A percentile compares a stretch with the other conserved stretches of the same genome.
Evolutionary conservation across 1,140 invertebrate genomes (phyloP).

Genomic region (Periplaneta americana): DNA sequence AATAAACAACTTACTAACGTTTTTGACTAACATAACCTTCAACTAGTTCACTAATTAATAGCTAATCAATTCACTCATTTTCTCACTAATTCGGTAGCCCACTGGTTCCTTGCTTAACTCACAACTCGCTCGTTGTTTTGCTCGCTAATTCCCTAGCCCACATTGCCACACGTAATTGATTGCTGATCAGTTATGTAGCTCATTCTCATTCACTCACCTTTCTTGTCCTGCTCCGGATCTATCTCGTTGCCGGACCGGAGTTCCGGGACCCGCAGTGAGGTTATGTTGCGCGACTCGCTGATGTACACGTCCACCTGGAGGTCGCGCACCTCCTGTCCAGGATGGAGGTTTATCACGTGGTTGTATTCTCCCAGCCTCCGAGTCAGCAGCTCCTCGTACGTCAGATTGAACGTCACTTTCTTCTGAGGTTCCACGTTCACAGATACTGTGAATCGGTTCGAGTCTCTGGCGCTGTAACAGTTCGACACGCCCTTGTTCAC

Average conservation of each 20-base stretch:
- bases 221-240: constrained; percentile 39
- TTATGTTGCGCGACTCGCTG: constrained; percentile 48
- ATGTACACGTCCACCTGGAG: constrained; percentile 51
- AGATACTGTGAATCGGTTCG: constrained; percentile 54
- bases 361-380: constrained; percentile 52
- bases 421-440: constrained; percentile 53
- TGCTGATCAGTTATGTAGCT: too few species aligned
- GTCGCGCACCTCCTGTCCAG: constrained; percentile 48
- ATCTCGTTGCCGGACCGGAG: constrained; percentile 53
- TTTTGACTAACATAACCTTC: too few species aligned
- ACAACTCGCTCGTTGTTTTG: too few species aligned
- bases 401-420: constrained; percentile 54
- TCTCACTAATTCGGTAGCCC: too few species aligned
- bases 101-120: too few species aligned
- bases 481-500: not conserved
- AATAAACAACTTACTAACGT: too few species aligned
- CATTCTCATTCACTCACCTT: too few species aligned
- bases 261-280: constrained; percentile 46
- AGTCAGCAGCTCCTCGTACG: constrained; percentile 56
- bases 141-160: too few species aligned
- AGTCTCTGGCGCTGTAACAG: constrained; percentile 49
- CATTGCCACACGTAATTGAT: too few species aligned
- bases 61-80: too few species aligned
- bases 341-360: constrained; percentile 53
- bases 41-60: too few species aligned